phyloP scores from a whole-genome alignment of 1,140 invertebrate genomes.

The Lysiphlebus fabarum region DNA sequence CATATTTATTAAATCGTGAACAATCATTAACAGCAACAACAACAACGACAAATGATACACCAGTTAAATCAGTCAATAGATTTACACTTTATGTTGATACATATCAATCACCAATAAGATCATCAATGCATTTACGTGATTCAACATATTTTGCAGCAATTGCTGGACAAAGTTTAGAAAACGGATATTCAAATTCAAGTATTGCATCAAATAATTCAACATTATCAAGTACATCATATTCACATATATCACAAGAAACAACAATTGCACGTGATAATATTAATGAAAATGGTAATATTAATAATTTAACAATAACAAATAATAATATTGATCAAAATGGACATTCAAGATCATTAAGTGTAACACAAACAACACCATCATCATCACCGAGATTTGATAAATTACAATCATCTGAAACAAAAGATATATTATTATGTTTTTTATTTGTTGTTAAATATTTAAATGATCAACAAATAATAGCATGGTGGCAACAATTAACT shows the following conservation, averaged over 20 bases:
- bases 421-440: constrained; percentile 86
- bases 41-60: constrained; percentile 44
- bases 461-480: constrained; percentile 81
- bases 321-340: constrained; percentile 38
- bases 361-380: constrained; percentile 55
- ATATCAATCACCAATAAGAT: constrained; percentile 56
- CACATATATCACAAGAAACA: constrained; percentile 64
- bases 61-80: constrained; percentile 50
- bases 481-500: constrained; percentile 85
- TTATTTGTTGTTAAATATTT: constrained; percentile 88
- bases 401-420: constrained; percentile 70
- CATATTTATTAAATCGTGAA: constrained; percentile 39
- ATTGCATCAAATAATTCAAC: constrained; percentile 64
- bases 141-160: constrained; percentile 75
- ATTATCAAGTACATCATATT: constrained; percentile 59
- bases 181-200: constrained; percentile 58
- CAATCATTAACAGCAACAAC: constrained; percentile 31
- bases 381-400: constrained; percentile 67
- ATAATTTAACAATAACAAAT: constrained; percentile 34
- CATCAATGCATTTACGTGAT: constrained; percentile 65
- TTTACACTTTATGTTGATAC: constrained; percentile 59
- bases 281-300: not conserved
- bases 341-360: constrained; percentile 58
- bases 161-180: constrained; percentile 65
- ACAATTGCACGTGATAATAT: constrained; percentile 56